Evolutionary conservation across 2,113 vertebrate genomes (phyloP), one percentile per base, ranked within the genome.

Genomic region (Muscicapa adusta): DNA sequence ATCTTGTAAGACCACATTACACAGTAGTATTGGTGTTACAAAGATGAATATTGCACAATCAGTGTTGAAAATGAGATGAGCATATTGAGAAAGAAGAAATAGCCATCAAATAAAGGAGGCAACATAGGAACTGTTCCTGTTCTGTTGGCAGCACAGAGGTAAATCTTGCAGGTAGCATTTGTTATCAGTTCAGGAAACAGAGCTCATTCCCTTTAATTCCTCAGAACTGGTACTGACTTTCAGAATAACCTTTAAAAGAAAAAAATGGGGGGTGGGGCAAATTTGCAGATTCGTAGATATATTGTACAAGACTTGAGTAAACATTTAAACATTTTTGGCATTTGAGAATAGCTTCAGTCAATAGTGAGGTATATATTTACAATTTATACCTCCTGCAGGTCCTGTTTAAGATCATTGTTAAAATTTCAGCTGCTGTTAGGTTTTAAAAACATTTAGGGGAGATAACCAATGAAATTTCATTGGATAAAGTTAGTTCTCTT

Each of bases 231-330:
- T 77, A 22, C 61, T 84, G 33, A 71, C 24, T 53, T 77, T 78
- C 40, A 61, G 56, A 42, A 36, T 54, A 68, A 48, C 22, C 26
- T 70, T 51, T 67, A 56, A 25, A 62, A 31, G 16, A 23, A 73
- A 75, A 86, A 11, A 6, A 6, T 0, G 2, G 3, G 0, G 0
- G 2, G 1, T 4, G 2, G 13, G 3, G 14, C 11, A n/a, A 62
- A 71, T 14, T 38, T 38, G 8, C 12, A 34, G 45, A 14, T 28
- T 9, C 3, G 28, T 36, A 31, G 51, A 57, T 54, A 38, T 1
- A 8, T 62, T 76, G 14, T 63, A 38, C 15, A 66, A 62, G 84
- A 45, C 47, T 54, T 67, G 29, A 43, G 18, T 67, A 74, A 88
- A 76, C 16, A 16, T 80, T 80, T 76, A 90, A 83, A 61, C 11